These are phyloP conservation scores for Acrobasis consociella DNA, from an alignment of 2,888 invertebrate species.

Conservation along the genomic window DNA sequence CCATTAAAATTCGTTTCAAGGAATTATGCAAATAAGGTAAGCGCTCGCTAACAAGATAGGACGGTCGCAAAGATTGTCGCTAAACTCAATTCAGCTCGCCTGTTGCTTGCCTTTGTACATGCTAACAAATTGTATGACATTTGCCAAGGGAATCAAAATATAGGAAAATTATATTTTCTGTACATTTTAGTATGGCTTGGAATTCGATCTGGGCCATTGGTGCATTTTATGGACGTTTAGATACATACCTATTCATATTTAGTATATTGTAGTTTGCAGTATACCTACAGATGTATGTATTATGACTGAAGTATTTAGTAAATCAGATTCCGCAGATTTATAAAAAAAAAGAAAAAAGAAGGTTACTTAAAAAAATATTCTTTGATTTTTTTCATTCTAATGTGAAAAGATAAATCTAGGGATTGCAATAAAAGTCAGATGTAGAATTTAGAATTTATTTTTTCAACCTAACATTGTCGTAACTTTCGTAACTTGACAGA, in stretches of 20 bases:
- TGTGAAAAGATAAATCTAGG: neutral
- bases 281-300: too few relatives aligned
- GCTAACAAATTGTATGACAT: slow-evolving; percentile 36
- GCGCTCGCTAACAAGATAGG: slow-evolving; percentile 64
- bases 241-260: too few relatives aligned
- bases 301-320: too few relatives aligned
- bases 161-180: neutral
- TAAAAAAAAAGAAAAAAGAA: too few relatives aligned
- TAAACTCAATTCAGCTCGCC: slow-evolving; percentile 65
- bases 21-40: slow-evolving; percentile 76
- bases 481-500: slow-evolving; percentile 77
- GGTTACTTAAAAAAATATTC: too few relatives aligned
- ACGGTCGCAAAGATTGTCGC: slow-evolving; percentile 66
- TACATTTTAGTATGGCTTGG: too few relatives aligned
- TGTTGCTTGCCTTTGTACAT: slow-evolving; percentile 55
- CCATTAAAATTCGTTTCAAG: slow-evolving; percentile 69
- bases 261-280: too few relatives aligned
- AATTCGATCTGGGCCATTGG: too few relatives aligned
- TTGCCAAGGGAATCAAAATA: slow-evolving; percentile 30
- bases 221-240: too few relatives aligned
- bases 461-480: slow-evolving; percentile 81
- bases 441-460: slow-evolving; percentile 72
- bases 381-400: too few relatives aligned
- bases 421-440: slow-evolving; percentile 57
- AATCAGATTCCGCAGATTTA: too few relatives aligned